A percentile compares a stretch with the other conserved stretches of the same genome.
These are phyloP conservation scores for Drosophila parvula DNA, from an alignment of 1,140 invertebrate genomes.

Conservation along the genomic window DNA sequence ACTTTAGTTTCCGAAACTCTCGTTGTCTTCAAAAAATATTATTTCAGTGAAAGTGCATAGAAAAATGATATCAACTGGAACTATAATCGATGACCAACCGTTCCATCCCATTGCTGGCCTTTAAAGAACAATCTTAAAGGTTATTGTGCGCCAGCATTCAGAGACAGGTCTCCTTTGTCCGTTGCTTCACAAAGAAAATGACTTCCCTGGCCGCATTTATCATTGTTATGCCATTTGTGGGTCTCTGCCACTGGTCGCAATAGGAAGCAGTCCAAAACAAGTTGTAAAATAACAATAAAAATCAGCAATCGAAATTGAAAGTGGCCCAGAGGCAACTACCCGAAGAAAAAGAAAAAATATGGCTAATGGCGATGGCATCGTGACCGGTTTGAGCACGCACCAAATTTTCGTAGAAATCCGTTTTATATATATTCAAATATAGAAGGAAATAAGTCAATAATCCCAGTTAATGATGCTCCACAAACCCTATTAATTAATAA, in stretches of 20 bases:
- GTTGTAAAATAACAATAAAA: conserved; percentile 80
- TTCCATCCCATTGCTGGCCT: not conserved
- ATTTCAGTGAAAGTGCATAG: not conserved
- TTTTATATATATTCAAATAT: too few species aligned
- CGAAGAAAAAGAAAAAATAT: conserved; percentile 23
- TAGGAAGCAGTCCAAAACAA: conserved; percentile 66
- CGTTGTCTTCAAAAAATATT: not conserved
- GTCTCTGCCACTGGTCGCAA: conserved; percentile 28
- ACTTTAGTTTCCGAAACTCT: not conserved
- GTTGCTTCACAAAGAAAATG: conserved; percentile 26
- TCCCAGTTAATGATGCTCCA: not conserved
- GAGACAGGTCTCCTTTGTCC: conserved; percentile 28
- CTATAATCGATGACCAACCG: not conserved
- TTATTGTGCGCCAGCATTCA: conserved; percentile 7
- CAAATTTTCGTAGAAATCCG: not conserved
- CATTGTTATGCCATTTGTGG: conserved; percentile 46
- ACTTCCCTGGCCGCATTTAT: conserved; percentile 51
- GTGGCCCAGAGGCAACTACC: conserved; percentile 53
- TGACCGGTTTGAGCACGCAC: conserved; percentile 23
- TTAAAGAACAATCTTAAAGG: conserved; percentile 7
- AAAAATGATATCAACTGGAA: not conserved
- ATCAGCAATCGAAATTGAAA: conserved; percentile 78
- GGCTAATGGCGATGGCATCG: conserved; percentile 37
- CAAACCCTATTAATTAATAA: too few species aligned
- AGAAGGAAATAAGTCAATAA: too few species aligned